Evolutionary conservation across 2,797 vertebrate species (phyloP), one percentile per base, ranked within the genome.

Genomic region (Pterois miles): DNA sequence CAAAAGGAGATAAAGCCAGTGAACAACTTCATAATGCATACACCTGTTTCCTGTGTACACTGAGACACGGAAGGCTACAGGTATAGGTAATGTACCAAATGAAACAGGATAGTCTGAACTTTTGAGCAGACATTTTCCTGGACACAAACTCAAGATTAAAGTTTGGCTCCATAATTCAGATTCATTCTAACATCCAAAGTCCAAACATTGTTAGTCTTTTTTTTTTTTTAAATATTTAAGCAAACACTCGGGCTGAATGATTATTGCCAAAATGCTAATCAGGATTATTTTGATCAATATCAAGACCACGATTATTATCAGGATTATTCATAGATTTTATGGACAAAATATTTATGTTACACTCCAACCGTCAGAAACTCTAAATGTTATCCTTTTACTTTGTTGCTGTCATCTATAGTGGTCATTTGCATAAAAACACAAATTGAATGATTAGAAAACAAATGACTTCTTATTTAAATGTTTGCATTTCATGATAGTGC

Each of bases 1-100:
- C 78, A 86, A 76, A 71, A 75, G 59, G 69, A 80, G 88, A 93
- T 91, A 92, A 89, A 88, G 86, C 86, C 84, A 73, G 65, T 57
- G 59, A 71, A 75, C 81, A 77, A 85, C 89, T 88, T 91, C 80
- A 86, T 89, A 84, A 85, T 81, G 81, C 73, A 76, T 74, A 82
- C 62, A 81, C 70, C 81, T 82, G 87, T 86, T 91, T 88, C 66
- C 65, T 66, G 64, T 86, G 75, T 85, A 72, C 73, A 86, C 36
- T 8, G 46, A 82, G 80, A 81, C 66, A 62, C 78, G 40, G 34
- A 69, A 65, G 43, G 65, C 14, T 43, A 56, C 73, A 76, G 65
- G 71, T 82, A 50, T 36, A 70, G 62, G 62, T 59, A 71, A 64
- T 78, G 33, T 33, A 36, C 31, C 27, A 60, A 43, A 53, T 74